Evolutionary conservation across 2,797 vertebrate species (phyloP), one percentile per base, ranked within the genome.

Genomic region (Coilia nasus): DNA sequence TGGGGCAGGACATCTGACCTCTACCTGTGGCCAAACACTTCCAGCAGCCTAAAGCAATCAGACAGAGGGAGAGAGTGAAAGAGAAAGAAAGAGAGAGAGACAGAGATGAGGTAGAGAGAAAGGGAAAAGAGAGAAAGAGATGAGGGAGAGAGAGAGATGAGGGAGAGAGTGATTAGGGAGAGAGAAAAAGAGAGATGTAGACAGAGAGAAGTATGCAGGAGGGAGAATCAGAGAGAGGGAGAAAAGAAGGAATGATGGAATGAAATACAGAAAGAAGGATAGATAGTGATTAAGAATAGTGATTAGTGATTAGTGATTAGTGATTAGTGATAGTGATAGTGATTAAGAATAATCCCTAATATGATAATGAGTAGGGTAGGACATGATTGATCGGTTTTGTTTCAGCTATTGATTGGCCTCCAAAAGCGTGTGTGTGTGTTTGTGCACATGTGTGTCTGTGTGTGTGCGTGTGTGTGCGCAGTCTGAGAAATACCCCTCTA

Each of bases 41-140:
- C 84, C 84, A 88, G 83, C 83, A 87, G 44, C 83, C 82, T 82
- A 83, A 86, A 87, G 85, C 83, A 86, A 82, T 90, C 83, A 88
- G 67, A 28, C 47, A 44, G 60, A 83, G 87, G 41, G 75, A 87
- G 89, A 84, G 59, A 85, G 82, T 85, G 82, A 83, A 3, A 9
- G 60, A 82, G 86, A 17, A 9, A 64, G n/a, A 7, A 10, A 25
- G 62, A 28, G 62, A 64, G 62, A 64, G n/a, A 7, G 23, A 25
- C n/a, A 28, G 62, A 64, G 62, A 64, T 41, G 35, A 41, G 35
- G 35, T 2, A 41, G 35, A 41, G 35, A 31, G 14, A 71, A 1
- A 5, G 25, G 5, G 25, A 67, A 41, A 5, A 31, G 14, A 71
- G 3, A 5, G 25, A 15, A 14, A 67, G 62, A 67, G 62, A 67